A percentile compares a stretch with the other conserved stretches of the same genome.
Evolutionary conservation across 2,113 vertebrate genomes (phyloP).

Genomic region (Onychostoma macrolepis): DNA sequence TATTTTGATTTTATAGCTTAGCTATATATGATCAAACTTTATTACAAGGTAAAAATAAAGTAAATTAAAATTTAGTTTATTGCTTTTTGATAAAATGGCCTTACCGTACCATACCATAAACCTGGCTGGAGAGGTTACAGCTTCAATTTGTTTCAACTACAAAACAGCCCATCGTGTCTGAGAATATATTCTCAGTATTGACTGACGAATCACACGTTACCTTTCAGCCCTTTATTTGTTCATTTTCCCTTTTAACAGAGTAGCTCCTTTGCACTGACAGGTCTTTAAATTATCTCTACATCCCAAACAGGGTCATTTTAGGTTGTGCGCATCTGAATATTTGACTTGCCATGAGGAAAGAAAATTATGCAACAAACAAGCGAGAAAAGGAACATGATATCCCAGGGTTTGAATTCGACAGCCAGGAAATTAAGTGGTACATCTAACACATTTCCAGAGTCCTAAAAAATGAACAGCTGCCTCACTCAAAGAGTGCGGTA

Average conservation of each 20-base stretch:
- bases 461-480: slow-evolving; percentile 55
- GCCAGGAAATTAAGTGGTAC: slow-evolving; percentile 50
- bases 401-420: slow-evolving; percentile 45
- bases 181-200: background rate
- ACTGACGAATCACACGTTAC: background rate
- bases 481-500: slow-evolving; percentile 27
- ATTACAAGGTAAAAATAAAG: background rate
- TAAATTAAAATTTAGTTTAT: background rate
- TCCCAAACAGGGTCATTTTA: slow-evolving; percentile 21
- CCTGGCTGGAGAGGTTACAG: background rate
- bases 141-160: background rate
- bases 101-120: background rate
- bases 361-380: slow-evolving; percentile 46
- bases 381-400: slow-evolving; percentile 20
- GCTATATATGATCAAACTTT: background rate
- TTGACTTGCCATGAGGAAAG: background rate
- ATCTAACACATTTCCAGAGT: slow-evolving; percentile 45
- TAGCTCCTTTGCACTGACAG: background rate
- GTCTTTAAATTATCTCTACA: slow-evolving; percentile 25
- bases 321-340: slow-evolving; percentile 4
- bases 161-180: background rate
- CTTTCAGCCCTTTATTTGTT: background rate
- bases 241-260: background rate
- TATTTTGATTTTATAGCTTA: background rate
- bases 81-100: background rate